phyloP scores from a whole-genome alignment of 2,113 vertebrate genomes.

The Forbesichthys papilliferus region DNA sequence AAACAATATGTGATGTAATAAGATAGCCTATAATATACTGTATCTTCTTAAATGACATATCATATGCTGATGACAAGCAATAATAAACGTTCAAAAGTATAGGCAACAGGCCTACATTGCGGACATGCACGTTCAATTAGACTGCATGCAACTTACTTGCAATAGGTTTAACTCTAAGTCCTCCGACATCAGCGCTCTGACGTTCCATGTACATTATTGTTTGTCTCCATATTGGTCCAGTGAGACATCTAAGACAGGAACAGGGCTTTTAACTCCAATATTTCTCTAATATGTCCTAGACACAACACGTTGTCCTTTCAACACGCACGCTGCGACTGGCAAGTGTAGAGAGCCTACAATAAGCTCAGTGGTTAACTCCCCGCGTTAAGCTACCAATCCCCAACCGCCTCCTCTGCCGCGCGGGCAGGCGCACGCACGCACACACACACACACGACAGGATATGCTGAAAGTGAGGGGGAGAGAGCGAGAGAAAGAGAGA shows the following conservation, averaged over 20 bases:
- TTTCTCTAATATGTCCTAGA: neutral
- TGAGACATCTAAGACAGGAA: neutral
- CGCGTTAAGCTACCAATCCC: slow-evolving; percentile 37
- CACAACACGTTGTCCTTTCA: slow-evolving; percentile 30
- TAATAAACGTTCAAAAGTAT: too few relatives aligned
- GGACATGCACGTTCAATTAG: too few relatives aligned
- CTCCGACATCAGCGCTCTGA: slow-evolving; percentile 24
- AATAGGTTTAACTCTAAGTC: slow-evolving; percentile 40
- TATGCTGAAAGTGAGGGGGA: neutral
- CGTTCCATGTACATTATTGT: neutral
- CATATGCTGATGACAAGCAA: too few relatives aligned
- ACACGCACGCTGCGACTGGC: slow-evolving; percentile 59
- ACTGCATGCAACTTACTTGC: too few relatives aligned
- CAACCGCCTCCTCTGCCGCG: slow-evolving; percentile 3
- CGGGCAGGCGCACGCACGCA: neutral
- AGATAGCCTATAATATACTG: too few relatives aligned
- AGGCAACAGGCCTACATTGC: too few relatives aligned
- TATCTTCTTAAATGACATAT: too few relatives aligned
- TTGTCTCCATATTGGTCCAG: neutral
- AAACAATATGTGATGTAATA: too few relatives aligned
- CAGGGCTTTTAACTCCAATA: neutral
- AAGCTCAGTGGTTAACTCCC: slow-evolving; percentile 65
- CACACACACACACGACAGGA: slow-evolving; percentile 7
- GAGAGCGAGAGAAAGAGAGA: neutral
- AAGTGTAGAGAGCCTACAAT: slow-evolving; percentile 59